These are phyloP conservation scores for Muntiacus reevesi DNA, from an alignment of 2,113 vertebrate genomes.

Conservation along the genomic window DNA sequence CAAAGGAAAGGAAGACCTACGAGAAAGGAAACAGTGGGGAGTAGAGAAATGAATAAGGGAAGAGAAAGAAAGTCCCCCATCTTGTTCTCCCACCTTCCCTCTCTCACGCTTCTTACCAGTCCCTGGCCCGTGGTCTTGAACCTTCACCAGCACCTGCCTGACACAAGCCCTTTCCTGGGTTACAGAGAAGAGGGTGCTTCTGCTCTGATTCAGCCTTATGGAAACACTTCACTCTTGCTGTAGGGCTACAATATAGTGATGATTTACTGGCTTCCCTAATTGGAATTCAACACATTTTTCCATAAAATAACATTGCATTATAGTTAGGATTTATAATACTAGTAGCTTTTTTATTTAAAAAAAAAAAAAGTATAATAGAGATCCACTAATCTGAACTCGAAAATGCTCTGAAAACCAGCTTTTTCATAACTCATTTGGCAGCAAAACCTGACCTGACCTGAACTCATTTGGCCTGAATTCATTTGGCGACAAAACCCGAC, in stretches of 20 bases:
- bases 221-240: not conserved
- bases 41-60: not conserved
- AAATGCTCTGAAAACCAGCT: conserved; percentile 40
- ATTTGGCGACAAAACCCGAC: conserved; percentile 34
- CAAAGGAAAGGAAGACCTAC: not conserved
- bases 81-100: not conserved
- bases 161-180: not conserved
- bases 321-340: conserved; percentile 16
- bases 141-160: not conserved
- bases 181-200: not conserved
- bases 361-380: conserved; percentile 19
- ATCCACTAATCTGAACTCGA: conserved; percentile 45
- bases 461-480: conserved; percentile 53
- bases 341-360: not conserved
- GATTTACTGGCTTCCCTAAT: not conserved
- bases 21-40: not conserved
- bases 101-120: not conserved
- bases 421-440: conserved; percentile 59
- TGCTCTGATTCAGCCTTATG: not conserved
- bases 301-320: conserved; percentile 41
- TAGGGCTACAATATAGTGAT: not conserved
- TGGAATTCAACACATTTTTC: conserved; percentile 45
- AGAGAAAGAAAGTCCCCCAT: not conserved
- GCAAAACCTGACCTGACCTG: conserved; percentile 65
- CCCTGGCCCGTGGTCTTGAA: not conserved